Percentiles rank a stretch among this genome's conserved stretches.
phyloP scores from a whole-genome alignment of 2,888 invertebrate species.

The Griposia aprilina region DNA sequence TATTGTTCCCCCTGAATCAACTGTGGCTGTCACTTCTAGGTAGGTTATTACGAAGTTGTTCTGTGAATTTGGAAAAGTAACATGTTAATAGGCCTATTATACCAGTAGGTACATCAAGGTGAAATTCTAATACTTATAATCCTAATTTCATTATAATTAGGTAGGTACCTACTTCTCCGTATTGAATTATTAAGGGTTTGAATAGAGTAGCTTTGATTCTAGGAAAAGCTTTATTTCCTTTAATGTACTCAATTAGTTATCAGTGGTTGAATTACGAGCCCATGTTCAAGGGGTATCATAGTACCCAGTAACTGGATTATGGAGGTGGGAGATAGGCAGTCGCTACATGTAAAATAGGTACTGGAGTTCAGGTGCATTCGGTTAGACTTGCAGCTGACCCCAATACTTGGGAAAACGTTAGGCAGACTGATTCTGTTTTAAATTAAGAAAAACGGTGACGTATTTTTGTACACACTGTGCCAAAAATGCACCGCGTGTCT shows the following conservation, averaged over 20 bases:
- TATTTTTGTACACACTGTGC: not conserved
- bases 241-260: not conserved
- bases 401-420: too few relatives aligned
- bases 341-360: not conserved
- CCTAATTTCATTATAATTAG: not conserved
- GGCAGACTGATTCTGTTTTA: too few relatives aligned
- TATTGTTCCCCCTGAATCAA: constrained; percentile 77
- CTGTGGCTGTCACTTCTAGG: constrained; percentile 80
- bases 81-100: not conserved
- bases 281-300: not conserved
- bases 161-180: not conserved
- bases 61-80: constrained; percentile 67
- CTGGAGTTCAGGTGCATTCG: not conserved
- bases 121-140: not conserved
- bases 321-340: not conserved
- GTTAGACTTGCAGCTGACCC: too few relatives aligned
- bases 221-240: not conserved
- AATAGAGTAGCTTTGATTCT: not conserved
- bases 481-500: not conserved
- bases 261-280: not conserved
- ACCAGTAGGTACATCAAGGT: not conserved
- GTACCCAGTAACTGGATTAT: not conserved
- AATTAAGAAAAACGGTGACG: not conserved
- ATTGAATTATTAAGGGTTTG: not conserved
- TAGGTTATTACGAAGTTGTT: constrained; percentile 83